phyloP scores from a whole-genome alignment of 2,113 vertebrate species.

The Falcunculus frontatus region DNA sequence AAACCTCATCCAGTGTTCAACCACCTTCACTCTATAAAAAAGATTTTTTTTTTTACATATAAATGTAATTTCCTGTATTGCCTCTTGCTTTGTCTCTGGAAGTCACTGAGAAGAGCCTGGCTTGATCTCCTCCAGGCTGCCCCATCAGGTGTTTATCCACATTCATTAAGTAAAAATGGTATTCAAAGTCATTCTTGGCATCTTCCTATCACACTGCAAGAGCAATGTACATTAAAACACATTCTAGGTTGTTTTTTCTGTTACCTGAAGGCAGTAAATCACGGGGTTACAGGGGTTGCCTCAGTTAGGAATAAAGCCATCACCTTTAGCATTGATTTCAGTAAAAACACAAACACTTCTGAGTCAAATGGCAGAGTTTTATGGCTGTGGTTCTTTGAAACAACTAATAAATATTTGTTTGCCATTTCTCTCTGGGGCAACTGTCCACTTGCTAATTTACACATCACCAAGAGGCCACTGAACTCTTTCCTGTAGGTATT shows the following conservation, averaged over 20 bases:
- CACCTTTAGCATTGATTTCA: constrained; percentile 41
- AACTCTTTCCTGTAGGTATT: constrained; percentile 20
- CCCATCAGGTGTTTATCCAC: background rate
- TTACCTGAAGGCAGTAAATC: constrained; percentile 48
- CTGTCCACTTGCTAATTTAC: constrained; percentile 46
- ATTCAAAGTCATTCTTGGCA: background rate
- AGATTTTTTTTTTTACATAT: background rate
- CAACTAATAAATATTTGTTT: constrained; percentile 56
- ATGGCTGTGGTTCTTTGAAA: constrained; percentile 40
- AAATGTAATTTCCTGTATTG: background rate
- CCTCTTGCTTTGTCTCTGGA: background rate
- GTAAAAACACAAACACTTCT: constrained; percentile 51
- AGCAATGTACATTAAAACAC: background rate
- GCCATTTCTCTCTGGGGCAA: constrained; percentile 37
- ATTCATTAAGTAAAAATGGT: background rate
- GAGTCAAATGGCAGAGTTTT: constrained; percentile 18
- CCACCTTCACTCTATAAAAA: background rate
- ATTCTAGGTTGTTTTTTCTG: background rate
- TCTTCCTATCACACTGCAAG: background rate
- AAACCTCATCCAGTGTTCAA: background rate
- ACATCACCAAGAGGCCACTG: constrained; percentile 8
- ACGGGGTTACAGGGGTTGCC: background rate
- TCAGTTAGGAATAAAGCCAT: background rate
- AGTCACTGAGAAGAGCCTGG: background rate
- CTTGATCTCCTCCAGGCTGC: background rate